Percentiles rank a stretch among this genome's conserved stretches.
Evolutionary conservation across 2,113 vertebrate species (phyloP).

Genomic region (Protobothrops mucrosquamatus): DNA sequence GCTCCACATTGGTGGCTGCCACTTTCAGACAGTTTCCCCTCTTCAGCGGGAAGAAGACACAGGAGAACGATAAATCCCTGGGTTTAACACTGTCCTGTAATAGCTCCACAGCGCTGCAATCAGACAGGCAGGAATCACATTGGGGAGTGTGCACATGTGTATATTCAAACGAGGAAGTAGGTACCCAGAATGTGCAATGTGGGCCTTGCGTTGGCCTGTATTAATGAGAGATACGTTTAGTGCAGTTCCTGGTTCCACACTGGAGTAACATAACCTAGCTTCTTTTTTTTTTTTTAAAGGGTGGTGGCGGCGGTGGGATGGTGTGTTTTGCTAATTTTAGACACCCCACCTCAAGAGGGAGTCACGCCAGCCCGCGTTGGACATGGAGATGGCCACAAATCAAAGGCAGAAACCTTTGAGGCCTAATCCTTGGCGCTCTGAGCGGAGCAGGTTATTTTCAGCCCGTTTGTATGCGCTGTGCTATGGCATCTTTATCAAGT

Average conservation of each 20-base stretch:
- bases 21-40: neutral
- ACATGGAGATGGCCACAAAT: neutral
- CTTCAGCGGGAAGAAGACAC: neutral
- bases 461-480: neutral
- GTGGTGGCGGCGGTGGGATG: neutral
- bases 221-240: too few species aligned
- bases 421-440: neutral
- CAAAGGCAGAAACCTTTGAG: neutral
- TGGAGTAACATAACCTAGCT: neutral
- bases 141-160: neutral
- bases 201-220: neutral
- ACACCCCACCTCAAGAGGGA: neutral
- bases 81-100: too few species aligned
- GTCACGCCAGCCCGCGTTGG: neutral
- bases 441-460: neutral
- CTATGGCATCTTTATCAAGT: constrained; percentile 7
- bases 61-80: neutral
- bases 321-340: constrained; percentile 22
- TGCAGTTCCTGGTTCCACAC: neutral
- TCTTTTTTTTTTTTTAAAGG: neutral
- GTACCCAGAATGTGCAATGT: neutral
- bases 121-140: too few species aligned
- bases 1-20: neutral
- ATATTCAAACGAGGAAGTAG: neutral
- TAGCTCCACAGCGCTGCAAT: too few species aligned